Evolutionary conservation across 2,113 vertebrate genomes (phyloP).

Genomic region (Rattus rattus): DNA sequence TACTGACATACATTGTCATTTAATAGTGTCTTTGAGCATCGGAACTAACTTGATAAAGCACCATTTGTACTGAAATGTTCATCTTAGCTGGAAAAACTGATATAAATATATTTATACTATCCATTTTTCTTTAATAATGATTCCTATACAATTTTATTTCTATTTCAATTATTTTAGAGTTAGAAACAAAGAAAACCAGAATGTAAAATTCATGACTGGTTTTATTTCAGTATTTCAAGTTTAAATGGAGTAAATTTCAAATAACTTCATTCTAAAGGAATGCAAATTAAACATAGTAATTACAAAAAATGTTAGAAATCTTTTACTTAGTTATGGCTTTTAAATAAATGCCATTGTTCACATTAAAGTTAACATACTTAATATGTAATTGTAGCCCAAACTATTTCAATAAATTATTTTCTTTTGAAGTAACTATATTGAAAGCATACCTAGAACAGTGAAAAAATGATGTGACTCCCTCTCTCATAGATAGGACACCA

Average conservation of each 20-base stretch:
- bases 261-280: neutral
- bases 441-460: neutral
- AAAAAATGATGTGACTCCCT: neutral
- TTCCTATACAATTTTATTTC: neutral
- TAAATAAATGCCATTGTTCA: neutral
- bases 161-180: neutral
- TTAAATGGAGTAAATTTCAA: neutral
- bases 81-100: neutral
- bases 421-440: neutral
- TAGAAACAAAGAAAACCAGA: neutral
- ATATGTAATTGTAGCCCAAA: neutral
- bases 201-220: neutral
- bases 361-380: constrained; percentile 30
- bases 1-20: neutral
- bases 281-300: neutral
- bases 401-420: neutral
- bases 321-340: neutral
- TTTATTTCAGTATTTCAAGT: constrained; percentile 39
- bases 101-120: neutral
- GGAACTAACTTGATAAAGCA: neutral
- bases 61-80: neutral
- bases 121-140: neutral
- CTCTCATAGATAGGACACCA: neutral
- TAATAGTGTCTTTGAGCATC: neutral
- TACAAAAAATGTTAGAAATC: neutral